A percentile compares a stretch with the other conserved stretches of the same genome.
Conservation (phyloP, 2,797 vertebrate species). For the Hydrophis major region DNA sequence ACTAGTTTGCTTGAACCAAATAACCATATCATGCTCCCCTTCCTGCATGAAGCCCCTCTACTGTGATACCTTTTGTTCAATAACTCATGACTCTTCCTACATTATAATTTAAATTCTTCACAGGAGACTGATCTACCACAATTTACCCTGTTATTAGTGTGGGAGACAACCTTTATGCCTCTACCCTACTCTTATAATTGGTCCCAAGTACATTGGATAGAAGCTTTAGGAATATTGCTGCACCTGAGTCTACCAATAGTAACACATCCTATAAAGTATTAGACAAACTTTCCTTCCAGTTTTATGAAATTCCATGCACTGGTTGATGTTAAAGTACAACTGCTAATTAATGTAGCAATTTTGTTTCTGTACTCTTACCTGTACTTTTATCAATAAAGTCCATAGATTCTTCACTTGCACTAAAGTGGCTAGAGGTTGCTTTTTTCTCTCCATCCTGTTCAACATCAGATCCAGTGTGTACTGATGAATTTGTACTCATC, state of each 20-base stretch:
- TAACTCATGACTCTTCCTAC: not conserved
- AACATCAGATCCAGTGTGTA: constrained; percentile 94
- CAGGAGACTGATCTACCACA: not conserved
- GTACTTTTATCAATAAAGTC: constrained; percentile 88
- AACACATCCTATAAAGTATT: not conserved
- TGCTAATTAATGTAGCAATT: not conserved
- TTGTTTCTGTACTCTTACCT: constrained; percentile 65
- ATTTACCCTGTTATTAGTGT: not conserved
- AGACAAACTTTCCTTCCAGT: not conserved
- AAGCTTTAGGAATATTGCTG: not conserved
- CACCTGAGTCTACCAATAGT: not conserved
- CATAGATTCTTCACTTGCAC: constrained; percentile 96
- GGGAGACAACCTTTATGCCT: not conserved
- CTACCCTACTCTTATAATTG: not conserved
- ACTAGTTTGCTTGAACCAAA: not conserved
- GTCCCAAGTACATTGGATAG: not conserved
- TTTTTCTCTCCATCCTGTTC: constrained; percentile 93
- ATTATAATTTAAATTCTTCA: not conserved
- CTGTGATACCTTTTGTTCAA: not conserved
- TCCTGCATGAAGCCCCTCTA: not conserved
- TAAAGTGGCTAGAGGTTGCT: constrained; percentile 87
- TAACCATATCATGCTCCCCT: not conserved
- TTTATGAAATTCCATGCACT: not conserved
- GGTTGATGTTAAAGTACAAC: not conserved
- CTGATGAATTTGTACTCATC: constrained; percentile 96